Evolutionary conservation across 2,113 vertebrate species (phyloP), one percentile per base, ranked within the genome.

Genomic region (Lamprotornis superbus): DNA sequence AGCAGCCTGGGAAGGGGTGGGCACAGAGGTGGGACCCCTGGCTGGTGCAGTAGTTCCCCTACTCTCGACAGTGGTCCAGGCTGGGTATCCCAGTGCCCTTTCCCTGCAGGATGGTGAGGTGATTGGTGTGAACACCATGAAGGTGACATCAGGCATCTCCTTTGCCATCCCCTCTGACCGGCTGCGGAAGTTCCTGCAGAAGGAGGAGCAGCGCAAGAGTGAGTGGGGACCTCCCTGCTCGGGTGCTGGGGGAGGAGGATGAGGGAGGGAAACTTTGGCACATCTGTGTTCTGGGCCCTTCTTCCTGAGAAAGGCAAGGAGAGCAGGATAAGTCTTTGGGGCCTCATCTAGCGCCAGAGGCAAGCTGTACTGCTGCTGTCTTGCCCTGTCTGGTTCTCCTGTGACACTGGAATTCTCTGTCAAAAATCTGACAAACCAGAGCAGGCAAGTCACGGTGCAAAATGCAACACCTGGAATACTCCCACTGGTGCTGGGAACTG

Each of bases 51-150:
- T 11, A 15, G 64, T 33, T 76, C 5, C 40, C n/a, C 27, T 60
- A 27, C 70, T 25, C 20, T 47, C 37, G 19, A 3, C 24, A 8
- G 8, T 5, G 6, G 15, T 7, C 47, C 86, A 63, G 47, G 25
- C 10, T 30, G 64, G 63, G 21, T 55, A 70, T 22, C 39, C 17
- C 50, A 28, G 40, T 50, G 24, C 37, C 46, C 31, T 94, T 67
- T 53, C 31, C 30, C 47, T 88, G 87, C 97, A 99, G 99, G 99
- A 99, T 31, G 99, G 99, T 0, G 99, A 99, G 73, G 99, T 99
- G 90, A 99, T 99, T 1, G 99, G 99, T 3, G 99, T 99, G 94
- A 99, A 99, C 96, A 99, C 99, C 31, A 99, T 99, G 98, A 99
- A 99, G 96, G 99, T 99, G 95, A 99, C 99, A 1, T 98, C 99